phyloP scores from a whole-genome alignment of 1,140 invertebrate genomes.

The Drosophila sucinea region DNA sequence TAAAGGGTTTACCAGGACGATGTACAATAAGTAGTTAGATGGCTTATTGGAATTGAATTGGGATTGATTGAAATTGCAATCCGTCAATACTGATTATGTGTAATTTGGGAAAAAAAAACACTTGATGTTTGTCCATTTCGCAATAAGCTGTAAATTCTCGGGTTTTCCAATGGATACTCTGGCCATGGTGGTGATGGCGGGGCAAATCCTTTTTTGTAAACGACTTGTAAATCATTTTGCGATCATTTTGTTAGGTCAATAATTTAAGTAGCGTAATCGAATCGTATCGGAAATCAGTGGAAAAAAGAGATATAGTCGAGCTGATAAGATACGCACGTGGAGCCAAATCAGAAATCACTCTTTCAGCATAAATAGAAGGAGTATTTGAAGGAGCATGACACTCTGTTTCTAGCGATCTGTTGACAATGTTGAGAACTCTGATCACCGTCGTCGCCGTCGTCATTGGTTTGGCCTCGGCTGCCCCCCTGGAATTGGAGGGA shows the following conservation, averaged over 20 bases:
- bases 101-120: background rate
- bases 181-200: background rate
- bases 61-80: no score
- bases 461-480: background rate
- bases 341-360: background rate
- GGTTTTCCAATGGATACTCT: background rate
- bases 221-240: conserved; percentile 8
- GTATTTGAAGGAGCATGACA: background rate
- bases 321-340: conserved; percentile 35
- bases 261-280: conserved; percentile 13
- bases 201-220: conserved; percentile 5
- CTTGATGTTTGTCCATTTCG: background rate
- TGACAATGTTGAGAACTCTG: conserved; percentile 33
- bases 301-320: background rate
- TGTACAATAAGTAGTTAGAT: no score
- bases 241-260: background rate
- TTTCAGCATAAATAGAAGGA: conserved; percentile 28
- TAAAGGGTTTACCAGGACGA: no score
- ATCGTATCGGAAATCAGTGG: conserved; percentile 3
- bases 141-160: background rate
- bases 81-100: no score
- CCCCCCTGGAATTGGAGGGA: conserved; percentile 26
- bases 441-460: background rate
- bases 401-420: conserved; percentile 18
- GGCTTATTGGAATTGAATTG: no score